Base-by-base conservation (phyloP, 2,113 vertebrate species). In the Colius striatus region DNA sequence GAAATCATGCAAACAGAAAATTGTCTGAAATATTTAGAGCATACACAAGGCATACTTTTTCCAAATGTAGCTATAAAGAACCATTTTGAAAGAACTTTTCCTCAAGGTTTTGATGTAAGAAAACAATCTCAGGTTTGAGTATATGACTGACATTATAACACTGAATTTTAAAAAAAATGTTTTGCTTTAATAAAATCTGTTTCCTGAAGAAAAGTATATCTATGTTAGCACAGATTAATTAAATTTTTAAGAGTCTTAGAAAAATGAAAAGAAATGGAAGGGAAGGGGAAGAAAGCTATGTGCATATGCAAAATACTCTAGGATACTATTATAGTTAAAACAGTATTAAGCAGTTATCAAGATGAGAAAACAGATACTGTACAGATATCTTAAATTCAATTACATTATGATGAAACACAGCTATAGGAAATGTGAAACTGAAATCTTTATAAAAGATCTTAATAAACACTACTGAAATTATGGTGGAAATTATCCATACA, bases 381-480 rank as follows among this genome's bases (percentile, higher is more conserved):
- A 89, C 45, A 87, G 84, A 80, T 77, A 90, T 30, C 90, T 86
- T 82, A 92, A 87, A 95, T 94, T 94, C 75, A 91, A 82, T 96
- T 89, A 90, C 47, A 68, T 81, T 81, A 67, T 36, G 53, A 84
- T 79, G 93, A 96, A 92, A 17, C 21, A 81, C 7, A 90, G 48
- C n/a, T 71, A 84, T 68, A 95, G 27, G 17, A 90, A 90, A 89
- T 43, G 67, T 70, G 87, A 85, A 94, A 88, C 85, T 29, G 77
- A 77, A 93, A 93, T 86, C 23, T 88, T 94, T 92, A 89, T 19
- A 68, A 82, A 77, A 95, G 4, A 89, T 95, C 60, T 84, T 94
- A 87, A 87, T 93, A 97, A 96, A 95, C 72, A 89, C 70, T 36
- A 92, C 68, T 82, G 74, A 96, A 96, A 96, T 94, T 84, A 85